phyloP scores from a whole-genome alignment of 2,113 vertebrate genomes.

The Cyphomyrus discorhynchus region DNA sequence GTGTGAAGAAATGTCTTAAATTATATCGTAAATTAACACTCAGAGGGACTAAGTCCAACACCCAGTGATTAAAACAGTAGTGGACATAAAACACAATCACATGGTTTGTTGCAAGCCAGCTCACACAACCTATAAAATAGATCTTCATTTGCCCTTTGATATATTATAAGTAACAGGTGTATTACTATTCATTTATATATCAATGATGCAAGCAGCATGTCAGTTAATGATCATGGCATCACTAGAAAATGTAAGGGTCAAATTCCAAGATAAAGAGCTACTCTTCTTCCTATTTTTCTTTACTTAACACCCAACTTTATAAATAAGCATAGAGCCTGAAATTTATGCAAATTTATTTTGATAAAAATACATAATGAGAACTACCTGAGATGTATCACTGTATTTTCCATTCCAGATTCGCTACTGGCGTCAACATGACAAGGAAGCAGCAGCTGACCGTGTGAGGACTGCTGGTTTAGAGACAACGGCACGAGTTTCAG shows the following conservation, averaged over 20 bases:
- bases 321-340: not conserved
- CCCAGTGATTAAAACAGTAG: not conserved
- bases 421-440: slow-evolving; percentile 88
- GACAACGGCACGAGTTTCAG: slow-evolving; percentile 67
- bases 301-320: not conserved
- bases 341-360: not conserved
- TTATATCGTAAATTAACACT: not conserved
- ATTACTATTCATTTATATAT: not conserved
- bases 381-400: not conserved
- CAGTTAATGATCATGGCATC: not conserved
- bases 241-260: not conserved
- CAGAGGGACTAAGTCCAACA: not conserved
- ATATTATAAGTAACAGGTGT: not conserved
- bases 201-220: not conserved
- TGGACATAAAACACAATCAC: not conserved
- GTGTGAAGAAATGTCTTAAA: not conserved
- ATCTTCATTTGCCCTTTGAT: not conserved
- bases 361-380: not conserved
- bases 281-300: not conserved
- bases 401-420: slow-evolving; percentile 66
- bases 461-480: slow-evolving; percentile 82
- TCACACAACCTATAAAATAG: not conserved
- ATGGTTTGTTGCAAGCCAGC: not conserved
- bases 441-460: slow-evolving; percentile 84
- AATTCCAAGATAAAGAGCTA: not conserved